Conservation (phyloP, 2,888 invertebrate species). For the Ophion ellenae region DNA sequence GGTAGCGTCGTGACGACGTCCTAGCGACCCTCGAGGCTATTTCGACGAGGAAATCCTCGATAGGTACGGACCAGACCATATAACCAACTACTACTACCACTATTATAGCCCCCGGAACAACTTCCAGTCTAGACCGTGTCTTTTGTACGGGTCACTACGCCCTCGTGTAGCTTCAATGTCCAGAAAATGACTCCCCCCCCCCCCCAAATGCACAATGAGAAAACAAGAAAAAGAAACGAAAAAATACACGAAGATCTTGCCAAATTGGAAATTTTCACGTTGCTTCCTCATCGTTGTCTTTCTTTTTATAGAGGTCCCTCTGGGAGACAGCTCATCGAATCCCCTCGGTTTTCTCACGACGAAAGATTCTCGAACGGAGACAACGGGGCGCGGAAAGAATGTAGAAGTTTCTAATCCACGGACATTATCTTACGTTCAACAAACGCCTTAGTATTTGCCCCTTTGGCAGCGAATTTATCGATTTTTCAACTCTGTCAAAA, state of each 20-base stretch:
- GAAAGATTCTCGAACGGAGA: neutral
- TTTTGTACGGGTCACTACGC: conserved; percentile 63
- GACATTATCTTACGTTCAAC: no score
- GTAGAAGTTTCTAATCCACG: no score
- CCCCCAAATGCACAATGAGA: neutral
- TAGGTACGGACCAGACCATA: conserved; percentile 58
- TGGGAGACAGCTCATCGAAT: neutral
- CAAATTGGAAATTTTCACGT: conserved; percentile 15
- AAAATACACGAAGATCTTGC: conserved; percentile 2
- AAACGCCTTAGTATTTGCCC: no score
- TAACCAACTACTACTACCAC: conserved; percentile 62
- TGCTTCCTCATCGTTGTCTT: neutral
- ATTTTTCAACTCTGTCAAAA: no score
- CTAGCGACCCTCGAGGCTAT: conserved; percentile 64
- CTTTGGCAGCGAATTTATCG: no score
- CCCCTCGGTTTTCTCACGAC: neutral
- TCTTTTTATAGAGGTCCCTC: neutral
- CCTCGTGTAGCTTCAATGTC: conserved; percentile 33
- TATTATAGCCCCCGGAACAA: conserved; percentile 64
- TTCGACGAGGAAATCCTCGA: conserved; percentile 65
- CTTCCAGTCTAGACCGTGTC: conserved; percentile 66
- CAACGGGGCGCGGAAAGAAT: no score
- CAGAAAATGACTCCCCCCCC: conserved; percentile 15
- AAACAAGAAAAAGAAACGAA: conserved; percentile 27
- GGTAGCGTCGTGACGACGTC: conserved; percentile 56